Evolutionary conservation across 2,797 vertebrate species (phyloP).

Genomic region (Cyclura pinguis): DNA sequence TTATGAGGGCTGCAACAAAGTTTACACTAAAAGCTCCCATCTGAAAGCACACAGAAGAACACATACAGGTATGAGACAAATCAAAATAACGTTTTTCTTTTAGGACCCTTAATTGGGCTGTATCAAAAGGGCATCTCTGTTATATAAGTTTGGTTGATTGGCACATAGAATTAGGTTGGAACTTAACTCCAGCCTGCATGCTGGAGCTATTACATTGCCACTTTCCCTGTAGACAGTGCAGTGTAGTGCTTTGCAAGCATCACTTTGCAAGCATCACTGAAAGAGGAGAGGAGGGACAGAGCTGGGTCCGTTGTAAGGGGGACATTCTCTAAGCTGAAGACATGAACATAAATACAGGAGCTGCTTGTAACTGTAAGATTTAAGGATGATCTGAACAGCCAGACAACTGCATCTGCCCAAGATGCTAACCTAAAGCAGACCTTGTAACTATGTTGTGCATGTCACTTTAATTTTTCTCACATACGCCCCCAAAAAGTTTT

Average conservation of each 20-base stretch:
- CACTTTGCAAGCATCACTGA: not conserved
- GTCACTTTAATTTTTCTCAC: too few relatives aligned
- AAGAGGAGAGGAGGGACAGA: not conserved
- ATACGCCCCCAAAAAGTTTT: too few relatives aligned
- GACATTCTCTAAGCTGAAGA: not conserved
- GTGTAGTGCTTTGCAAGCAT: not conserved
- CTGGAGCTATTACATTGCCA: not conserved
- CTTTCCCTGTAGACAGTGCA: not conserved
- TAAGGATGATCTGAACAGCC: not conserved
- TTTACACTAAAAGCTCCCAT: slow-evolving; percentile 99
- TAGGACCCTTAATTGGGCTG: not conserved
- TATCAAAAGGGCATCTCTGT: not conserved
- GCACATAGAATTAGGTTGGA: not conserved
- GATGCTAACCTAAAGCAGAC: not conserved
- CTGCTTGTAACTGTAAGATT: not conserved
- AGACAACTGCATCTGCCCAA: not conserved
- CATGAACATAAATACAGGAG: not conserved
- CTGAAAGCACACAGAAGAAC: slow-evolving; percentile 98
- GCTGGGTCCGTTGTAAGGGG: too few relatives aligned
- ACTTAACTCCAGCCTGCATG: not conserved
- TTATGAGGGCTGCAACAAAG: slow-evolving; percentile 96
- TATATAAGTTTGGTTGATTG: not conserved
- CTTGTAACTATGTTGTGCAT: too few relatives aligned
- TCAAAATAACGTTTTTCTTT: slow-evolving; percentile 28
- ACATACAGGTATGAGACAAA: slow-evolving; percentile 88